Evolutionary conservation across 1,140 invertebrate species (phyloP), one percentile per base, ranked within the genome.

Genomic region (Microplitis mediator): DNA sequence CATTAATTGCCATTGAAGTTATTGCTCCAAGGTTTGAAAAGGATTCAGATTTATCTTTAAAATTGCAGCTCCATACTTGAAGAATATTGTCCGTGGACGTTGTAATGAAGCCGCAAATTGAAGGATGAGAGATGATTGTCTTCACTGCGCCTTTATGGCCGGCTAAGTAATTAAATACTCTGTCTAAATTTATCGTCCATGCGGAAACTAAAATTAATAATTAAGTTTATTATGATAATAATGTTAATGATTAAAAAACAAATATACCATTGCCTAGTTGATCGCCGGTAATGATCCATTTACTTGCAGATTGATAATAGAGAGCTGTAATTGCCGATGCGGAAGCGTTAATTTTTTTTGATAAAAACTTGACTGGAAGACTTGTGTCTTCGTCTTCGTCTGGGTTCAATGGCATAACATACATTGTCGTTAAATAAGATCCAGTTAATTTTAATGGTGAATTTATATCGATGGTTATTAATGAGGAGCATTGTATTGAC

Each of bases 1-100:
- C 34, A 51, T 76, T 76, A 0, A 77, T 8, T 4, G 73, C 69
- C 8, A 78, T 73, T 1, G 6, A n/a, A 2, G 31, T 54, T 6
- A 80, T 64, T 11, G 61, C 45, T 2, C 77, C 77, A 35, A 79
- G 64, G 2, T 74, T 72, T 32, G 9, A 31, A 61, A 71, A 74
- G 4, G 14, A 69, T 60, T 77, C 76, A 4, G 68, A 67, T 69
- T 65, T 31, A 13, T 69, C 68, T 2, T 71, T 70, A 0, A 80
- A 68, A 69, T 81, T 79, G 65, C 80, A 81, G 14, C 76, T 77
- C 80, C 80, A 81, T 3, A 79, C 77, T 73, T 80, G 80, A 13
- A 81, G 32, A 5, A 67, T 9, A 8, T 50, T 11, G n/a, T 73
- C 72, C 0, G 69, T n/a, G 3, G 71, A 72, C 35, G 60, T 75